phyloP scores from a whole-genome alignment of 2,797 vertebrate genomes.

The Oreortyx pictus region DNA sequence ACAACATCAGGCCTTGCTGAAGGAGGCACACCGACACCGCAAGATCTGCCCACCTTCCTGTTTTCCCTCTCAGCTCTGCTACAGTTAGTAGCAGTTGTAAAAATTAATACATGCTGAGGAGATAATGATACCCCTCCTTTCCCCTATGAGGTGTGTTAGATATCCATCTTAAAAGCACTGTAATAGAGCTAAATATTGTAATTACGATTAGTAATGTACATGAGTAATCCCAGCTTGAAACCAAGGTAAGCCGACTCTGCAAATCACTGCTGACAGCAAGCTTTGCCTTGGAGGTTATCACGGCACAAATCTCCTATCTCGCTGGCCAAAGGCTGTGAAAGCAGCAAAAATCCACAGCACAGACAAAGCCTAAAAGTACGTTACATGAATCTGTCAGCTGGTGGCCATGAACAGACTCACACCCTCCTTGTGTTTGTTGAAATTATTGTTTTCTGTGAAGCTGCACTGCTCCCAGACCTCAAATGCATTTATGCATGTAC shows the following conservation, averaged over 20 bases:
- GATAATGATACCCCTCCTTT: neutral
- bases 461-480: neutral
- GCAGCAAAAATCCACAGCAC: neutral
- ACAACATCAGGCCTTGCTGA: neutral
- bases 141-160: neutral
- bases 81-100: neutral
- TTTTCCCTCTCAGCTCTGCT: neutral
- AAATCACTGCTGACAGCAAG: conserved; percentile 47
- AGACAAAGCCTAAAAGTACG: neutral
- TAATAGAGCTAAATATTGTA: conserved; percentile 26
- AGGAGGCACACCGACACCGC: neutral
- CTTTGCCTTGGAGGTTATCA: neutral
- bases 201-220: conserved; percentile 13
- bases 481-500: neutral
- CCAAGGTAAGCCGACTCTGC: conserved; percentile 28
- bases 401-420: neutral
- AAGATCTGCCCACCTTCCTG: neutral
- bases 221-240: conserved; percentile 22
- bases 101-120: neutral
- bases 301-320: neutral
- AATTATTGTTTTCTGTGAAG: neutral
- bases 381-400: neutral
- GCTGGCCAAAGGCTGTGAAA: neutral
- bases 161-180: neutral
- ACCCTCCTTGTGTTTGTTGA: neutral